Base-by-base conservation (phyloP, 2,888 invertebrate genomes). In the Protonemura montana region DNA sequence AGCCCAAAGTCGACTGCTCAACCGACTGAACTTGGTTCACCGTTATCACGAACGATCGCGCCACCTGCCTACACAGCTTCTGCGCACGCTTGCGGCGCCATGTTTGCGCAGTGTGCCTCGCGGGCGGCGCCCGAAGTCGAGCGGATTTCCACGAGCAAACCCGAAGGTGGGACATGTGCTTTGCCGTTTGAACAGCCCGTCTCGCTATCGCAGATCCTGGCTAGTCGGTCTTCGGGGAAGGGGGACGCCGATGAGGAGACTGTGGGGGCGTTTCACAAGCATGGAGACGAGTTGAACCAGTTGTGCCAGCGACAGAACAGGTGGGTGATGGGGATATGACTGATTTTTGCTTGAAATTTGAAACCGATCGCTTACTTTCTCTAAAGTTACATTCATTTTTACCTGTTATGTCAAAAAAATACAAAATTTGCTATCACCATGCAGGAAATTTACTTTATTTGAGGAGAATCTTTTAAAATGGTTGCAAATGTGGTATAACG, bases 21-120 rank as follows among this genome's bases (percentile, higher is more conserved):
- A 10, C 35, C 35, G 35, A 35, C 35, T 10, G 35, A 3, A 10
- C 10, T 10, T 35, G 10, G 35, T 6, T 27, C 59, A 25, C 25
- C 76, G 16, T 26, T 78, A 30, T 21, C 85, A 35, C 30, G 77
- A 5, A 10, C 77, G 77, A n/a, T 27, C 13, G 30, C 85, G 28
- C 41, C 82, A 21, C 25, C 26, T 2, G 16, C 76, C n/a, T 28
- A 26, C 0, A 29, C 42, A n/a, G 3, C 86, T 27, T 59, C 29
- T 21, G 41, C 84, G 25, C 91, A 91, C 90, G 91, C 91, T 89
- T 92, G 92, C 89, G 92, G 92, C 87, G 91, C 92, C 88, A 89
- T 91, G 86, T 92, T 90, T 89, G 92, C 91, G 81, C 91, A 92
- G 89, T 92, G 92, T 89, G 82, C 78, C 26, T 81, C 83, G 13